Base-by-base conservation (phyloP, 2,113 vertebrate genomes). In the Halichoeres trimaculatus region DNA sequence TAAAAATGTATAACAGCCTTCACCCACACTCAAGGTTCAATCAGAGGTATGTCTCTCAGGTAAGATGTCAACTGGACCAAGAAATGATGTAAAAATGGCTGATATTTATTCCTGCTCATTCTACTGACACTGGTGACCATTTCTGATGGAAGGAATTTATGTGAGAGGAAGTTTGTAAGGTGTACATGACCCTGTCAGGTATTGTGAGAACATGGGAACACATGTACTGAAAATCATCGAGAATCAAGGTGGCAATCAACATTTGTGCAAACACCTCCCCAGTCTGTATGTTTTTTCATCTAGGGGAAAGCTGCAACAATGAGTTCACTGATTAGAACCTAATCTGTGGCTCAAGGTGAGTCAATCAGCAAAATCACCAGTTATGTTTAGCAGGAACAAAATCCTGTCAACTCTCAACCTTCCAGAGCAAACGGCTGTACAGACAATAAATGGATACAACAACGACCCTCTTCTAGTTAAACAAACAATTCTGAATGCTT, bases 1-100 rank as follows among this genome's bases (percentile, higher is more conserved):
- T 96, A 97, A 96, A 96, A 97, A 96, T 96, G 91, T 94, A 96
- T 95, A 95, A 90, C 88, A 89, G 82, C 84, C 93, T 92, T 94
- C 86, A 92, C 93, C 95, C 85, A 84, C 91, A 96, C 94, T 95
- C 92, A 93, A 84, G 93, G 87, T 94, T 96, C 95, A 96, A 96
- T 96, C 93, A 96, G 92, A 91, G 47, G 83, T 66, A 86, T 89
- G 90, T 95, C 92, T 95, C 90, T 78, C 83, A 92, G 90, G 90
- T 93, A 93, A 86, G 88, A 79, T 93, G 92, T 93, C 88, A 95
- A 80, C 73, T 78, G 88, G 94, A 85, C 79, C 90, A 93, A 90
- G 91, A 93, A 94, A 95, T 94, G 80, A 93, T 73, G 72, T 83
- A 73, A 87, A 95, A 92, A 93, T 91, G 87, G 82, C 70, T 60